Evolutionary conservation across 2,797 vertebrate genomes (phyloP), one percentile per base, ranked within the genome.

Genomic region (Typhlichthys eigenmanni): DNA sequence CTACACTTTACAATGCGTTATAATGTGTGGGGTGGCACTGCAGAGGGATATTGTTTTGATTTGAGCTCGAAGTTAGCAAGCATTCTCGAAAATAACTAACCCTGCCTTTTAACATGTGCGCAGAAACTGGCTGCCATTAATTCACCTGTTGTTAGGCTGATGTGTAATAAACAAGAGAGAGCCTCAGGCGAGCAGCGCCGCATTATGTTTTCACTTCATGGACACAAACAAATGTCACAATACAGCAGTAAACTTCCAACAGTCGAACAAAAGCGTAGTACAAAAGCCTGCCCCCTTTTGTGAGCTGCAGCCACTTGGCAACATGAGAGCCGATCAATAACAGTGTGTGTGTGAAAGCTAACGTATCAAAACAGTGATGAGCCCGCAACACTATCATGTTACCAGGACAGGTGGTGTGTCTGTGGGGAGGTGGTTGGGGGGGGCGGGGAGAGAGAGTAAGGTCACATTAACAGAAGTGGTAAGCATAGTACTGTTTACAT

Each of bases 281-380:
- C 47, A 52, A n/a, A 29, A 48, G 29, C n/a, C 0, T 17, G 57
- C 52, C 62, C 17, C 58, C 61, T 43, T 62, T 57, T 62, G 51
- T 71, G 78, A 65, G 56, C 61, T 45, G 58, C 55, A 62, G 60
- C 76, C 68, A 61, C 67, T 69, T 68, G 58, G 73, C 80, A 85
- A 79, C 80, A 76, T 75, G 74, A 32, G 57, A 46, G 60, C 46
- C 43, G 24, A 76, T 81, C 71, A 17, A 78, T 72, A 68, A 11
- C 64, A 43, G 46, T 24, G 43, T 5, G 49, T 29, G 49, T 0
- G 13, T 24, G 60, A 53, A 49, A 61, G 56, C 54, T 4, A 0
- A 50, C 13, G 62, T 13, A 70, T 69, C 53, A 38, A 19, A 46
- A 72, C n/a, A 66, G 7, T 63, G 0, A 66, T 53, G 58, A 12